Conservation (phyloP, 2,888 invertebrate genomes). For the Eumacrocentrus americanus region DNA sequence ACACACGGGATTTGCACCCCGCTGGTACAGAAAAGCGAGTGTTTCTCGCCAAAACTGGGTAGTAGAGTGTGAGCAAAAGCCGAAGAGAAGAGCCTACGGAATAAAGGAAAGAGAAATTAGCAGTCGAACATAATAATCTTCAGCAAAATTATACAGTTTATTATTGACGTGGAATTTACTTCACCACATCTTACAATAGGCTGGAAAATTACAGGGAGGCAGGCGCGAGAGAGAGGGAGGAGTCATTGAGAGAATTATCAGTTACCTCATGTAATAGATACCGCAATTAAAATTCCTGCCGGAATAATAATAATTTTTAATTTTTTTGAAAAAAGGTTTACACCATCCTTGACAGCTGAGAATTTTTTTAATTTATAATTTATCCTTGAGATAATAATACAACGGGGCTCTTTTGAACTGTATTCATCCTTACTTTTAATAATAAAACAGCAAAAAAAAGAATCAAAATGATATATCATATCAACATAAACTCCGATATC, state of each 20-base stretch:
- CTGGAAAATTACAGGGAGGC: slow-evolving; percentile 31
- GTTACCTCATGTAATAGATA: slow-evolving; percentile 1
- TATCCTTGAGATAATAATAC: too few relatives aligned
- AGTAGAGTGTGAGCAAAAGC: too few relatives aligned
- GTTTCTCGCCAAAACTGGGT: not conserved
- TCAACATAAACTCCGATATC: too few relatives aligned
- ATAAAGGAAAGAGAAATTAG: not conserved
- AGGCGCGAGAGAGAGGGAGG: not conserved
- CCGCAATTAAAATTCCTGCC: not conserved
- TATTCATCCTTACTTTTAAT: not conserved
- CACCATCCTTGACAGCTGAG: not conserved
- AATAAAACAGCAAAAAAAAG: not conserved
- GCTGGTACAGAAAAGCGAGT: not conserved
- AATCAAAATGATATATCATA: too few relatives aligned
- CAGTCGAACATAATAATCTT: not conserved
- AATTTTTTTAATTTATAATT: not conserved
- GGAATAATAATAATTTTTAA: not conserved
- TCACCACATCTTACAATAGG: slow-evolving; percentile 18
- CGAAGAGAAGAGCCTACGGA: too few relatives aligned
- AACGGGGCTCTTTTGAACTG: not conserved
- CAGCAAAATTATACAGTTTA: slow-evolving; percentile 21
- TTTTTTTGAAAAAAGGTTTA: too few relatives aligned
- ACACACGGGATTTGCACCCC: too few relatives aligned
- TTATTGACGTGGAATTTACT: slow-evolving; percentile 30
- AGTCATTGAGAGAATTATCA: slow-evolving; percentile 2